These are phyloP conservation scores for Acronicta aceris DNA, from an alignment of 2,888 invertebrate species.

Conservation along the genomic window DNA sequence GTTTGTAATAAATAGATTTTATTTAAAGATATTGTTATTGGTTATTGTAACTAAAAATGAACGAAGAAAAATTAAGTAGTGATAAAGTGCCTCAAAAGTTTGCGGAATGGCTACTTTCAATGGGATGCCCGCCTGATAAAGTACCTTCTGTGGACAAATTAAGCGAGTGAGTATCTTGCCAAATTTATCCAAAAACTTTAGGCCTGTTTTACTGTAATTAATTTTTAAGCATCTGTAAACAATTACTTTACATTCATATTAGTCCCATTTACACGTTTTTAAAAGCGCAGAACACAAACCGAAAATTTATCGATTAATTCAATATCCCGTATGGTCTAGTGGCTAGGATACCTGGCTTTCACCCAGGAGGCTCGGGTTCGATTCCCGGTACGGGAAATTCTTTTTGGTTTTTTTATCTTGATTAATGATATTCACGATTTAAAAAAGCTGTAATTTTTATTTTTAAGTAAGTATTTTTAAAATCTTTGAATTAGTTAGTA, in stretches of 20 bases:
- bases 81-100: slow-evolving; percentile 80
- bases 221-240: neutral
- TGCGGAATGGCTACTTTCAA: slow-evolving; percentile 78
- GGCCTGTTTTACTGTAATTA: neutral
- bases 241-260: neutral
- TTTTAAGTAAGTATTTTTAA: too few relatives aligned
- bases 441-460: too few relatives aligned
- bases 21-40: neutral
- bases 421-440: neutral
- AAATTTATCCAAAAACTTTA: neutral
- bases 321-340: slow-evolving; percentile 91
- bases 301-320: neutral
- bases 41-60: slow-evolving; percentile 58
- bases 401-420: slow-evolving; percentile 23
- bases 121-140: slow-evolving; percentile 82
- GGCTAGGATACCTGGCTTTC: slow-evolving; percentile 93
- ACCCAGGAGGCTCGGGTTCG: slow-evolving; percentile 93
- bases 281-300: neutral
- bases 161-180: slow-evolving; percentile 67
- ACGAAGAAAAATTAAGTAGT: slow-evolving; percentile 71
- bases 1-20: neutral
- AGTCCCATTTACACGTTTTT: neutral
- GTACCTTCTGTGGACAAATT: slow-evolving; percentile 79
- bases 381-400: slow-evolving; percentile 91
- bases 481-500: too few relatives aligned